phyloP scores from a whole-genome alignment of 2,888 invertebrate genomes.

The Lasioglossum villosulum region DNA sequence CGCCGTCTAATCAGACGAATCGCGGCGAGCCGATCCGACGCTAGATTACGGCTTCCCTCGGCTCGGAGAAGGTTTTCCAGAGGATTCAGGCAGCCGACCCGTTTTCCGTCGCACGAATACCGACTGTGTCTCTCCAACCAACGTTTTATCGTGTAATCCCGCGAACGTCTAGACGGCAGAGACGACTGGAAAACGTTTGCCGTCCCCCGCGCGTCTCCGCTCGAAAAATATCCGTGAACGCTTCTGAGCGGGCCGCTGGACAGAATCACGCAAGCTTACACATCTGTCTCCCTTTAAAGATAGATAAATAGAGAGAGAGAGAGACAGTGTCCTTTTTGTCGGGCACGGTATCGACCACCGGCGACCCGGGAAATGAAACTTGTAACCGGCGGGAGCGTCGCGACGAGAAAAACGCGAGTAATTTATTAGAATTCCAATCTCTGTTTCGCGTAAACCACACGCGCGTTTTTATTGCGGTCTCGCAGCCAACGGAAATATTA shows the following conservation, averaged over 20 bases:
- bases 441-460: conserved; percentile 36
- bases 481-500: conserved; percentile 47
- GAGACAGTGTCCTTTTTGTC: neutral
- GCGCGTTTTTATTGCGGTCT: conserved; percentile 44
- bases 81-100: conserved; percentile 33
- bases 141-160: conserved; percentile 47
- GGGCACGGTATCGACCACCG: neutral
- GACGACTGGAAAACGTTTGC: conserved; percentile 12
- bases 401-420: conserved; percentile 23
- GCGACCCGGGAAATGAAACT: conserved; percentile 24
- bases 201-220: too few species aligned
- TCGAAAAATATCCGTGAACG: neutral
- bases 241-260: neutral
- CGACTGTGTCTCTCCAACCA: neutral
- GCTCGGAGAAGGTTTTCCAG: conserved; percentile 37
- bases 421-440: conserved; percentile 60
- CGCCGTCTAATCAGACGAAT: conserved; percentile 33
- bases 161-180: conserved; percentile 27
- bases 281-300: neutral
- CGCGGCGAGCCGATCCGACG: conserved; percentile 17
- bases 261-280: neutral
- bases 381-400: neutral
- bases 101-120: conserved; percentile 16
- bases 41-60: neutral
- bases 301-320: neutral